phyloP scores from a whole-genome alignment of 2,797 vertebrate genomes.

The Paguma larvata region DNA sequence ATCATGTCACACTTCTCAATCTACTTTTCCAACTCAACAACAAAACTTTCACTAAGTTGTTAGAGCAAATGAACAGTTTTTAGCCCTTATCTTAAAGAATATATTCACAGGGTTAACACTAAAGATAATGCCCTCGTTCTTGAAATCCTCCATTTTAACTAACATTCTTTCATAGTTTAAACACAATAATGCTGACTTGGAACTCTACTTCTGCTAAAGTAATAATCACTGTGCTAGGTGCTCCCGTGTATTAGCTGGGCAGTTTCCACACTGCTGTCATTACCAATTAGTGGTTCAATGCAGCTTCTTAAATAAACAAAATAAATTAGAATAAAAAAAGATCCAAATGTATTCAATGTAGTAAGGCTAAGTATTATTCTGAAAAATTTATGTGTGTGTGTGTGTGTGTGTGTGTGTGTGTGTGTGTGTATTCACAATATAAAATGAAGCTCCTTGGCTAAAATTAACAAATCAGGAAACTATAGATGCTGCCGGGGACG shows the following conservation, averaged over 20 bases:
- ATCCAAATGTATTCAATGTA: neutral
- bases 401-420: neutral
- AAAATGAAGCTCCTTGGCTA: neutral
- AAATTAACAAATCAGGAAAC: too few species aligned
- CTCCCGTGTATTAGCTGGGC: neutral
- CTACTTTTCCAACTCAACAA: neutral
- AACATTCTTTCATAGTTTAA: constrained; percentile 11
- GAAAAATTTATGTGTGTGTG: neutral
- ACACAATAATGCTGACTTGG: neutral
- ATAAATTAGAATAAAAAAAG: constrained; percentile 35
- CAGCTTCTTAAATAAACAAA: constrained; percentile 39
- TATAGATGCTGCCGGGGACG: too few species aligned
- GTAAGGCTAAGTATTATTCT: neutral
- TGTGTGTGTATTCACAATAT: neutral
- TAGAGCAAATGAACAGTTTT: neutral
- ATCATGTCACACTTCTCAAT: constrained; percentile 15
- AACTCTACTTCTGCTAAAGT: neutral
- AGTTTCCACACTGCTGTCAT: neutral
- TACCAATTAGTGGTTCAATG: neutral
- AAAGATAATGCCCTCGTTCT: neutral
- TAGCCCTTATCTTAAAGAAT: neutral
- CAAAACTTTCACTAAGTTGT: neutral
- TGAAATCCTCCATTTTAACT: constrained; percentile 22
- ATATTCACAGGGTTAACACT: neutral
- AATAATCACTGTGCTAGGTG: neutral